Conservation (phyloP, 1,140 invertebrate species). For the silkworm (Bombyx mori) region ASM3026992v2 NC_085124.1:8514001-8514500, state of each 20-base stretch:
- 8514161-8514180: slow-evolving; percentile 35
- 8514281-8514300: slow-evolving; percentile 43
- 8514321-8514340: slow-evolving; percentile 23
- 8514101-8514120: too few species aligned
- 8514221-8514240: slow-evolving; percentile 32
- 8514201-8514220: slow-evolving; percentile 28
- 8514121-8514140: too few species aligned
- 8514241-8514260: slow-evolving; percentile 28
- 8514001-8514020: too few species aligned
- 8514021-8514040: too few species aligned
- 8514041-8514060: too few species aligned
- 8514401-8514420: too few species aligned
- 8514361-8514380: slow-evolving; percentile 1
- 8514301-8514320: slow-evolving; percentile 35
- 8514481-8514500: too few species aligned
- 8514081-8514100: too few species aligned
- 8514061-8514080: too few species aligned
- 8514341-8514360: slow-evolving; percentile 16
- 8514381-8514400: neutral
- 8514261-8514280: slow-evolving; percentile 36
- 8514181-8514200: slow-evolving; percentile 41
- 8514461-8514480: slow-evolving; percentile 1
- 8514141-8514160: too few species aligned
- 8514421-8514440: slow-evolving; percentile 1
- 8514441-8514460: slow-evolving; percentile 6